Evolutionary conservation across 2,888 invertebrate genomes (phyloP), one percentile per base, ranked within the genome.

Genomic region (Trimorus sp.): DNA sequence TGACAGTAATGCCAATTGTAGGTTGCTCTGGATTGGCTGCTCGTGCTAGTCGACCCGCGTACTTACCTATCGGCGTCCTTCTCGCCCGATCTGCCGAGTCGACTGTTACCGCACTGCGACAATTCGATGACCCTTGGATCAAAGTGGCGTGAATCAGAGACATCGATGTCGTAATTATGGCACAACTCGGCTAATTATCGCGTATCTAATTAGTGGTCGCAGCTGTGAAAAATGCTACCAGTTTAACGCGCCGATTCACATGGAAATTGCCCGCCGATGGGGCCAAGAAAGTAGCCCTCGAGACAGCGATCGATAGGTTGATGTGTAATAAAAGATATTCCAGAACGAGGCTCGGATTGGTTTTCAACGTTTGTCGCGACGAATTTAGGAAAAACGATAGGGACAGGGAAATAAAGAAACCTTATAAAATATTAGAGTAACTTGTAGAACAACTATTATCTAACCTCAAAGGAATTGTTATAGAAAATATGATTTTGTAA

Each of bases 61-160:
- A 56, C 68, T 73, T 60, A 60, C 60, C 74, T 74, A 68, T 62
- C 48, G 11, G 36, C 53, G 38, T 60, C 51, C 85, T 84, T 83
- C 86, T 86, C 85, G 86, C 84, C 86, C 88, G 89, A 89, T 84
- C 63, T 63, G 0, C 42, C 65, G 54, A 58, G 87, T 84, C 83
- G 81, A 70, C 82, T 49, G 60, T 85, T 88, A 90, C 90, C 90
- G 91, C 90, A 90, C 87, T 91, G 91, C 91, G 91, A 90, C 90
- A 91, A 88, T 90, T 88, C 89, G 89, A 90, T 89, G 85, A 87
- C 86, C 88, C 87, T 48, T 69, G 87, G 87, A 83, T 66, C 69
- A 60, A 63, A 73, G 45, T 66, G 49, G 51, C 54, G 15, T 56
- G 48, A 81, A 76, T 71, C 71, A 71, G 60, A 71, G 71, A 70